phyloP scores from a whole-genome alignment of 37 sponge, comb jelly and placozoan species.

The Dysidea cf. avara region DNA sequence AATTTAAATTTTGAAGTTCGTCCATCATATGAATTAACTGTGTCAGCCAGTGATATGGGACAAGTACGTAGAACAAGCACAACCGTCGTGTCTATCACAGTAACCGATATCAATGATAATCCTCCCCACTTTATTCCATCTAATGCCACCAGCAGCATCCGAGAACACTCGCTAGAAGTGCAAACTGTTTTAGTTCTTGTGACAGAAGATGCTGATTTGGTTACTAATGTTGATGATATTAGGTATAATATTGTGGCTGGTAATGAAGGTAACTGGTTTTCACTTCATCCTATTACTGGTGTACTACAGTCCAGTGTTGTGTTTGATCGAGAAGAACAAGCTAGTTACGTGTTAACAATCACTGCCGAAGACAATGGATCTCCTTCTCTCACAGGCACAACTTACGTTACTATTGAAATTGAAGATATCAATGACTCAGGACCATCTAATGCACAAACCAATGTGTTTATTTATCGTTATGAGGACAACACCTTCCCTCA shows the following conservation, averaged over 20 bases:
- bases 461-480: slow-evolving; percentile 37
- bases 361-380: slow-evolving; percentile 59
- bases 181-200: slow-evolving; percentile 1
- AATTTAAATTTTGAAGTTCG: slow-evolving; percentile 49
- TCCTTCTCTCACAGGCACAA: slow-evolving; percentile 53
- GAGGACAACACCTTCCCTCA: background rate
- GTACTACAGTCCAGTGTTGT: background rate
- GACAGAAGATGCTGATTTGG: slow-evolving; percentile 48
- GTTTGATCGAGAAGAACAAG: slow-evolving; percentile 51
- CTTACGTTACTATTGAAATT: slow-evolving; percentile 41
- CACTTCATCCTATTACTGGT: slow-evolving; percentile 28
- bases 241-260: slow-evolving; percentile 44
- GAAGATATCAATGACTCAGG: slow-evolving; percentile 67
- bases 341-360: slow-evolving; percentile 33
- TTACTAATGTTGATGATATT: slow-evolving; percentile 28
- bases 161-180: slow-evolving; percentile 29
- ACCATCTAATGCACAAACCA: slow-evolving; percentile 42
- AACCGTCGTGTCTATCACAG: slow-evolving; percentile 24
- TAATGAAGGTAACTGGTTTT: slow-evolving; percentile 23
- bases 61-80: slow-evolving; percentile 1
- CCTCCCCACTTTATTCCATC: slow-evolving; percentile 36
- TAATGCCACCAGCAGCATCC: background rate
- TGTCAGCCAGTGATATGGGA: slow-evolving; percentile 25
- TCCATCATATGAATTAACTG: slow-evolving; percentile 6
- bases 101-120: slow-evolving; percentile 67